Percentiles rank a stretch among this genome's conserved stretches.
Conservation (phyloP, 2,888 invertebrate genomes). For the Plusia festucae region DNA sequence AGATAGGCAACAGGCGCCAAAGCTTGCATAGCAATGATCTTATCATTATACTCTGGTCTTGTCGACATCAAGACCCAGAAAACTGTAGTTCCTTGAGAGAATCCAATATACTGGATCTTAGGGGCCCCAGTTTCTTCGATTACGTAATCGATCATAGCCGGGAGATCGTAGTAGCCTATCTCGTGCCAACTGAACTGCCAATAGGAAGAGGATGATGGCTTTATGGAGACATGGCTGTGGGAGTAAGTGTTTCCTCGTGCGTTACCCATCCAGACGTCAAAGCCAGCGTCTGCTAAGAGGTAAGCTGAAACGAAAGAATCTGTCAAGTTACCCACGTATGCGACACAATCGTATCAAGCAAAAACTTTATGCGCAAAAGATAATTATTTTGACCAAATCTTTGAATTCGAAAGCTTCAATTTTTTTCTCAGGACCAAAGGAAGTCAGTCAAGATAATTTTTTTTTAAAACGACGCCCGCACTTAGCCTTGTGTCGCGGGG, state of each 20-base stretch:
- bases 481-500: too few species aligned
- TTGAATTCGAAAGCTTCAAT: too few species aligned
- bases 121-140: slow-evolving; percentile 86
- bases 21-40: slow-evolving; percentile 89
- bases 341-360: too few species aligned
- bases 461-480: too few species aligned
- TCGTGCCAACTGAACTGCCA: slow-evolving; percentile 93
- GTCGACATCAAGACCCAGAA: slow-evolving; percentile 90
- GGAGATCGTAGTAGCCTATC: slow-evolving; percentile 93
- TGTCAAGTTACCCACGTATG: background rate
- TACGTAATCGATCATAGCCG: slow-evolving; percentile 93
- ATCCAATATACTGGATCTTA: slow-evolving; percentile 92
- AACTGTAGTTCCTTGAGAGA: slow-evolving; percentile 92
- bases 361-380: background rate
- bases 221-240: slow-evolving; percentile 87
- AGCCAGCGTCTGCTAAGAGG: slow-evolving; percentile 91
- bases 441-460: too few species aligned
- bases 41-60: slow-evolving; percentile 89
- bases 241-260: slow-evolving; percentile 95
- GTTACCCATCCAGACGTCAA: slow-evolving; percentile 96
- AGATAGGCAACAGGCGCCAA: slow-evolving; percentile 90
- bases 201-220: slow-evolving; percentile 75
- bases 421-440: too few species aligned
- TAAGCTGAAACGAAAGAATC: slow-evolving; percentile 86
- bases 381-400: too few species aligned